Conservation (phyloP, 2,888 invertebrate genomes). For the Xanthia togata region DNA sequence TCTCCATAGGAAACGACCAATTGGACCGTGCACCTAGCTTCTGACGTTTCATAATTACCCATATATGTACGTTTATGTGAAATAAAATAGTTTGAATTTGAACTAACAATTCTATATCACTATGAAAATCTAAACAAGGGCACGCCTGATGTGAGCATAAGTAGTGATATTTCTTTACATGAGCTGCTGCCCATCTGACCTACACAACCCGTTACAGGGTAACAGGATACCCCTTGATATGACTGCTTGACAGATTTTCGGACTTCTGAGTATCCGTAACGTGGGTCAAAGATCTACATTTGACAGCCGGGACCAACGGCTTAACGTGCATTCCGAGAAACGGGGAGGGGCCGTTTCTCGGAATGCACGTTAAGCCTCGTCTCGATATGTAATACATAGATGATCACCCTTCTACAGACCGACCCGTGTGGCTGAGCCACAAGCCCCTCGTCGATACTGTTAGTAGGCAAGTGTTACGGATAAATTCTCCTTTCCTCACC, state of each 20-base stretch:
- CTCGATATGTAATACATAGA: too few relatives aligned
- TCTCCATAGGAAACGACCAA: too few relatives aligned
- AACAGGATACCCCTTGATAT: background rate
- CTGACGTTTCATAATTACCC: too few relatives aligned
- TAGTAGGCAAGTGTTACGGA: background rate
- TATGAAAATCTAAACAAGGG: background rate
- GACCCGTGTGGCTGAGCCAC: background rate
- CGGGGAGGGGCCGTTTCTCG: too few relatives aligned
- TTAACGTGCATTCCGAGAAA: too few relatives aligned
- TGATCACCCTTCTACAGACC: background rate
- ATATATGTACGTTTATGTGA: too few relatives aligned
- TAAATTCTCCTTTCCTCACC: background rate
- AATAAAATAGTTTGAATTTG: too few relatives aligned
- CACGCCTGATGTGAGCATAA: too few relatives aligned
- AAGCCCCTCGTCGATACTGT: background rate
- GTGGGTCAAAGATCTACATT: background rate
- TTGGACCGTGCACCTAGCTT: too few relatives aligned
- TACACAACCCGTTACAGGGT: background rate
- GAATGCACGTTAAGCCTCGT: too few relatives aligned
- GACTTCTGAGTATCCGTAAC: background rate
- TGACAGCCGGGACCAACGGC: too few relatives aligned
- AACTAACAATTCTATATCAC: background rate
- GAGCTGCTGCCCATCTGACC: background rate
- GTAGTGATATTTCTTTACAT: background rate
- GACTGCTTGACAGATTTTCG: background rate